Conservation (phyloP, 2,888 invertebrate species). For the Lucinisca nassula region DNA sequence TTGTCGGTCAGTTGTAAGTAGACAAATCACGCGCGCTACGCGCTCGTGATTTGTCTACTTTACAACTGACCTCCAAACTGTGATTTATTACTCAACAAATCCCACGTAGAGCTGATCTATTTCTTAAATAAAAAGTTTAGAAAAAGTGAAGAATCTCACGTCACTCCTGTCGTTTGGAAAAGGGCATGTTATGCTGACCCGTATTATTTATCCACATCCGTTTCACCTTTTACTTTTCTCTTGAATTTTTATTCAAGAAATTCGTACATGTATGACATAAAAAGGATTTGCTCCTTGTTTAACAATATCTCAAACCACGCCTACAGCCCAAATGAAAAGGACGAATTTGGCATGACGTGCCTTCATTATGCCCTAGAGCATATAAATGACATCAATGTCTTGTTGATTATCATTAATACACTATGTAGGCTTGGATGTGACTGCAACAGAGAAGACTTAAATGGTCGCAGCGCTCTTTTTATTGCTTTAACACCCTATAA, state of each 20-base stretch:
- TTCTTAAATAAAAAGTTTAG: too few relatives aligned
- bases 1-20: too few relatives aligned
- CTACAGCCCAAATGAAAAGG: neutral
- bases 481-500: neutral
- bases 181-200: too few relatives aligned
- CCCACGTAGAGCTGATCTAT: too few relatives aligned
- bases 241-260: neutral
- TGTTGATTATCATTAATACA: neutral
- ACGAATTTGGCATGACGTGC: neutral
- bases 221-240: neutral
- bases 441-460: neutral
- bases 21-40: too few relatives aligned
- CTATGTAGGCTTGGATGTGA: neutral
- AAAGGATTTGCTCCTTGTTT: neutral
- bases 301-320: neutral
- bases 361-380: neutral
- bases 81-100: too few relatives aligned
- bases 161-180: too few relatives aligned
- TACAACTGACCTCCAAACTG: too few relatives aligned
- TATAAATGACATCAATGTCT: neutral
- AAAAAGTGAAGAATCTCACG: too few relatives aligned
- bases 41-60: too few relatives aligned
- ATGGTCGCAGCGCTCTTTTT: neutral
- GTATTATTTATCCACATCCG: too few relatives aligned
- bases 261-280: neutral